Evolutionary conservation across 2,888 invertebrate genomes (phyloP).

Genomic region (Rosalia funebris): DNA sequence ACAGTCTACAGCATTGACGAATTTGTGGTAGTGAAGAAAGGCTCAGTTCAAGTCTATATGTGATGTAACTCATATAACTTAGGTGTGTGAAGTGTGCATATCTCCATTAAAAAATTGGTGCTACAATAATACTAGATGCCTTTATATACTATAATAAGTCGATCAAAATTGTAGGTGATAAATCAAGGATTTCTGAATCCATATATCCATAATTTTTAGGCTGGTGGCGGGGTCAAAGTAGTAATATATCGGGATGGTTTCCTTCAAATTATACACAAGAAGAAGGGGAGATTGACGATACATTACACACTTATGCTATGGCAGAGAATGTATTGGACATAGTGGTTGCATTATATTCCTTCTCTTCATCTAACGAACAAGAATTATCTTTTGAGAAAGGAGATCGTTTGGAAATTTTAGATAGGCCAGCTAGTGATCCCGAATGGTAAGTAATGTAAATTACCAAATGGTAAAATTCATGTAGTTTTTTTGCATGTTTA

Average conservation of each 20-base stretch:
- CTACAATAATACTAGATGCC: too few relatives aligned
- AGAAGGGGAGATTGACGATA: constrained; percentile 86
- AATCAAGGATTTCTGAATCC: too few relatives aligned
- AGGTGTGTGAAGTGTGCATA: too few relatives aligned
- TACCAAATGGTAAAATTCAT: not conserved
- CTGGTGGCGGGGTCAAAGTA: constrained; percentile 97
- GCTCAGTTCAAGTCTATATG: too few relatives aligned
- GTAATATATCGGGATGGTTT: constrained; percentile 86
- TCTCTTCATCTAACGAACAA: constrained; percentile 93
- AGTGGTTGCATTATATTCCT: constrained; percentile 94
- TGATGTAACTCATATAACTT: too few relatives aligned
- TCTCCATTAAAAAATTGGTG: too few relatives aligned
- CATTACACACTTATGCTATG: constrained; percentile 92
- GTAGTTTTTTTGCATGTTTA: too few relatives aligned
- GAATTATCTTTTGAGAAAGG: constrained; percentile 97
- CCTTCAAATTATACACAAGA: constrained; percentile 98
- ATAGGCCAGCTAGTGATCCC: constrained; percentile 96
- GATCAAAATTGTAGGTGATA: too few relatives aligned
- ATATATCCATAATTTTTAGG: too few relatives aligned
- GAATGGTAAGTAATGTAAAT: constrained; percentile 77
- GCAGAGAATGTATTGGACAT: constrained; percentile 95
- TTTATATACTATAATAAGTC: too few relatives aligned
- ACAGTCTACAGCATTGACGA: too few relatives aligned
- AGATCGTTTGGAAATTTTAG: constrained; percentile 94
- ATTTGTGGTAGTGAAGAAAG: too few relatives aligned